A percentile compares a stretch with the other conserved stretches of the same genome.
phyloP scores from a whole-genome alignment of 2,113 vertebrate genomes.

The Taurulus bubalis region DNA sequence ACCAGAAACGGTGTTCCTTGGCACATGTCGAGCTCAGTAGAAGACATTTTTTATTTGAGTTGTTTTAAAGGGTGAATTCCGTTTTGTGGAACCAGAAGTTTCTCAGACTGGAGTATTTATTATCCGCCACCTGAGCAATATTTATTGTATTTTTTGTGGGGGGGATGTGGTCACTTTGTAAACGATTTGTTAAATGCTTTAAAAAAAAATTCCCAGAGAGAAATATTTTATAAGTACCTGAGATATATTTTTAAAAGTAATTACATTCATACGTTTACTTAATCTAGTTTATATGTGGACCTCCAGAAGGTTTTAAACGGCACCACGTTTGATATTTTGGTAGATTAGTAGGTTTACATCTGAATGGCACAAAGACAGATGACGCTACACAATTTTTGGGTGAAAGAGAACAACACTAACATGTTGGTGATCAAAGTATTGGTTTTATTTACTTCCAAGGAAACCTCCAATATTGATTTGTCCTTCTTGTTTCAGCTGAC shows the following conservation, averaged over 20 bases:
- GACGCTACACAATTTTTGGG: too few relatives aligned
- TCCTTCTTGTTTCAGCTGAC: not conserved
- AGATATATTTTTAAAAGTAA: slow-evolving; percentile 31
- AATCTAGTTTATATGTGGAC: not conserved
- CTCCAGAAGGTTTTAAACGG: not conserved
- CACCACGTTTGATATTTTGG: not conserved
- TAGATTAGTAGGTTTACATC: not conserved
- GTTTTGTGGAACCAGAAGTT: not conserved
- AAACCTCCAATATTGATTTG: not conserved
- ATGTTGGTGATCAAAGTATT: not conserved
- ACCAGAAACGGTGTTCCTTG: not conserved
- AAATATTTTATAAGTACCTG: slow-evolving; percentile 19
- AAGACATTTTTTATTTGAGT: not conserved
- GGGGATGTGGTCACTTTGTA: not conserved
- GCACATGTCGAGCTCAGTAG: not conserved
- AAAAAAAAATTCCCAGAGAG: slow-evolving; percentile 5
- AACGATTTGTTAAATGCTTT: slow-evolving; percentile 24
- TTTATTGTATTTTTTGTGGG: slow-evolving; percentile 24
- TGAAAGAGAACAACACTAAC: not conserved
- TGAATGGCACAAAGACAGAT: not conserved
- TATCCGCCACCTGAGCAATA: slow-evolving; percentile 5
- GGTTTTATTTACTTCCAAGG: not conserved
- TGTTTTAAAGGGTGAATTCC: not conserved
- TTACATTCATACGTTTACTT: not conserved
- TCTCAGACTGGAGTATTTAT: slow-evolving; percentile 5